Base-by-base conservation (phyloP, 2,797 vertebrate species). In the Xenops minutus region DNA sequence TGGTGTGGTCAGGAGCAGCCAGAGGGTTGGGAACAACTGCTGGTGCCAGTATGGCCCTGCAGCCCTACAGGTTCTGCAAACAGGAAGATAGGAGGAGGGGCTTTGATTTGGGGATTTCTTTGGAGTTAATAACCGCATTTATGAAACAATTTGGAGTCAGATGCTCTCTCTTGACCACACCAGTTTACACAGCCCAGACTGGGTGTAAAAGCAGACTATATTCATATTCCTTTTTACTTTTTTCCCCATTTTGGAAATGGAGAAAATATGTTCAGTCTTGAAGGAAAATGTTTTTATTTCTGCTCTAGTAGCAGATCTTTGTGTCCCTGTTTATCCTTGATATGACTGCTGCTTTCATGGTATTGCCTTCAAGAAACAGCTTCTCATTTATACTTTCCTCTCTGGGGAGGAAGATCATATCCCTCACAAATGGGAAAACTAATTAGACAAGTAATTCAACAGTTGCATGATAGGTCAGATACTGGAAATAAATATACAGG, bases 391-490 rank as follows among this genome's bases (percentile, higher is more conserved):
- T 71, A 15, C 4, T 14, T 92, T 83, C 52, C 64, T 92, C 86
- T 84, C 79, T 43, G 16, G 62, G 58, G 68, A 63, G 64, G 32
- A 75, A 90, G 64, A 77, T 90, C 88, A 69, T 67, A 79, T 72
- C 87, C 92, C 91, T 92, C 72, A 73, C 13, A 27, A 96, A 85
- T 51, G 62, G 67, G 72, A 88, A 94, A 95, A 81, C 74, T 95
- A 96, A 97, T 96, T 93, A 96, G 68, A 93, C 62, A 83, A 91
- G 77, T 95, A 96, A 93, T 78, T 95, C 91, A 90, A 73, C 49
- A 66, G 51, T 72, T 75, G 66, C 62, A 43, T 67, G 85, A 93
- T 90, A 66, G 79, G 77, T 85, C 85, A 85, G 78, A 88, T 78
- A 80, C 29, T 0, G 0, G 91, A 92, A 95, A 90, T 93, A 93